phyloP scores from a whole-genome alignment of 2,113 vertebrate genomes.

The Podarcis muralis region DNA sequence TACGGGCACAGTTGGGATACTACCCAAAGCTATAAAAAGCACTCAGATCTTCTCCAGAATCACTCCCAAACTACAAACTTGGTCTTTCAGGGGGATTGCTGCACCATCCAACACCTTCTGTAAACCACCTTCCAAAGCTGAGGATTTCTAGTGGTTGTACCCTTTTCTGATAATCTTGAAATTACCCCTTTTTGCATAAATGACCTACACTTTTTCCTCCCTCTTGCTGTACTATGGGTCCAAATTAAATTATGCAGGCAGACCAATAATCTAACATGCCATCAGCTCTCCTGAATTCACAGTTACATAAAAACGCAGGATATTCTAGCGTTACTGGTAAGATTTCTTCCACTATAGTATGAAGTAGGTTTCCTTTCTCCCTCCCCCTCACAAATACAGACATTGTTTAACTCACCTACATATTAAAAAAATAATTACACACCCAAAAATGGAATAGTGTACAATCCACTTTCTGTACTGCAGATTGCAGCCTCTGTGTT shows the following conservation, averaged over 20 bases:
- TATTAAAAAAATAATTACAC: neutral
- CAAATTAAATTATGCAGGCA: constrained; percentile 7
- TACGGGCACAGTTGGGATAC: too few relatives aligned
- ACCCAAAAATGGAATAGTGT: neutral
- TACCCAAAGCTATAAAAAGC: too few relatives aligned
- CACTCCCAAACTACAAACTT: too few relatives aligned
- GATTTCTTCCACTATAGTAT: neutral
- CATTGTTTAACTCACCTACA: constrained; percentile 28
- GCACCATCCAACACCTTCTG: too few relatives aligned
- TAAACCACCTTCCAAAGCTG: too few relatives aligned
- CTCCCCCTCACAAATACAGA: neutral
- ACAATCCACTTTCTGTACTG: neutral
- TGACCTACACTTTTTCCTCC: neutral
- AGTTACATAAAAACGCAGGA: constrained; percentile 4
- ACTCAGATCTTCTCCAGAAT: too few relatives aligned
- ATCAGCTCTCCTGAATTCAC: neutral
- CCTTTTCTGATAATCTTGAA: neutral
- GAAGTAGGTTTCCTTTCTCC: neutral
- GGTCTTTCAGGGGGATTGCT: too few relatives aligned
- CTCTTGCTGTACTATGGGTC: neutral
- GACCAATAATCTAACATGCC: neutral
- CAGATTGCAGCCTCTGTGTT: constrained; percentile 22
- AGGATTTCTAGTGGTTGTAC: neutral
- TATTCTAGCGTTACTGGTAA: neutral
- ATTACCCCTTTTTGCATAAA: neutral